phyloP scores from a whole-genome alignment of 2,888 invertebrate genomes.

The Lissocephala sabroskyi region DNA sequence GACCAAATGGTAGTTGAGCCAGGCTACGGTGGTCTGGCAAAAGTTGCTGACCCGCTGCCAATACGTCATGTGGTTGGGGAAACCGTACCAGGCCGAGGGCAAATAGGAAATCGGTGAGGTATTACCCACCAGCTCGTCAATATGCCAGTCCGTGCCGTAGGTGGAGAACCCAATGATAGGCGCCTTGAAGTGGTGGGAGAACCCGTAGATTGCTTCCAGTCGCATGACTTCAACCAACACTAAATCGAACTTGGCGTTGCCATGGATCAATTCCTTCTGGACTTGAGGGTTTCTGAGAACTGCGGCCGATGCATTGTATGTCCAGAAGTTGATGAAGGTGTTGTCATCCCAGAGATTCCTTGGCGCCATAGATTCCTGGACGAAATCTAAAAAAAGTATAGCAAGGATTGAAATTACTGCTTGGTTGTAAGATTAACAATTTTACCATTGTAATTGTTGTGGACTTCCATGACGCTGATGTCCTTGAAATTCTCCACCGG shows the following conservation, averaged over 20 bases:
- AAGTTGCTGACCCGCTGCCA: constrained; percentile 64
- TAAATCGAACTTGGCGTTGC: constrained; percentile 65
- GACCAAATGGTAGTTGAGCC: constrained; percentile 36
- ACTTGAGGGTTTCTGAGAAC: constrained; percentile 33
- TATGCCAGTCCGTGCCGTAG: constrained; percentile 47
- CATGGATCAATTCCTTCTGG: constrained; percentile 41
- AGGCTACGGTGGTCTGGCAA: constrained; percentile 36
- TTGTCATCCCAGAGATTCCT: constrained; percentile 35
- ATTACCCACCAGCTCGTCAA: constrained; percentile 54
- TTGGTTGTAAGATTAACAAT: too few species aligned
- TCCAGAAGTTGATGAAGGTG: constrained; percentile 25
- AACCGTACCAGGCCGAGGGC: constrained; percentile 35
- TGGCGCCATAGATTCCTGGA: not conserved
- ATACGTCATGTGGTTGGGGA: constrained; percentile 68
- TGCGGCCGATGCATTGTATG: constrained; percentile 13
- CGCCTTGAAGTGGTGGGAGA: constrained; percentile 58
- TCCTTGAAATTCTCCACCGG: constrained; percentile 45
- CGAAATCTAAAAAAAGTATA: constrained; percentile 31
- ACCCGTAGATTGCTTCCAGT: constrained; percentile 64
- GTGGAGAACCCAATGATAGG: constrained; percentile 51
- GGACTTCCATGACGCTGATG: constrained; percentile 20
- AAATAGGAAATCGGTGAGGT: constrained; percentile 51
- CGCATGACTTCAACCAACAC: constrained; percentile 64
- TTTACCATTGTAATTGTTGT: constrained; percentile 1
- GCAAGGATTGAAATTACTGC: too few species aligned